A percentile compares a stretch with the other conserved stretches of the same genome.
Conservation (phyloP, 2,797 vertebrate genomes). For the Lithobates sylvaticus region DNA sequence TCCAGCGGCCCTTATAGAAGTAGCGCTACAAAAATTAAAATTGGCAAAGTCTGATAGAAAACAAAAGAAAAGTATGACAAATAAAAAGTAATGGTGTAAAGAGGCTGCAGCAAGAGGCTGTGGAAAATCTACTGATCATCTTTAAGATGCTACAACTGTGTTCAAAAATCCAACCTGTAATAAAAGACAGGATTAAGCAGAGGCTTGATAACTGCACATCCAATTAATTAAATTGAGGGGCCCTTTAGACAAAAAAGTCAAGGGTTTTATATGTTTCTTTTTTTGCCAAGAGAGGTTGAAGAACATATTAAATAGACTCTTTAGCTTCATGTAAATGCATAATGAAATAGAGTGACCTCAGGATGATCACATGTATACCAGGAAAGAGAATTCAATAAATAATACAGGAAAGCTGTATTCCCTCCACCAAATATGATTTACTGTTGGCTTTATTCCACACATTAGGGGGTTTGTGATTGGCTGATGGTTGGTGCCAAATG, state of each 20-base stretch:
- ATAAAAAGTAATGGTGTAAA: too few species aligned
- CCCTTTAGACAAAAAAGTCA: conserved; percentile 53
- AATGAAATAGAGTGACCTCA: conserved; percentile 13
- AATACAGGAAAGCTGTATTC: too few species aligned
- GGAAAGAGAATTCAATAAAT: background rate
- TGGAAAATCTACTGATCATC: conserved; percentile 53
- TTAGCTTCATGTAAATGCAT: background rate
- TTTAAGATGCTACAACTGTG: conserved; percentile 54
- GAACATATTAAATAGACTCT: conserved; percentile 29
- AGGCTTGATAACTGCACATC: conserved; percentile 39
- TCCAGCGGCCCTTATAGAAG: too few species aligned
- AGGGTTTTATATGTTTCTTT: conserved; percentile 40
- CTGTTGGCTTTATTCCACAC: too few species aligned
- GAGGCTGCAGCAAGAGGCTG: too few species aligned
- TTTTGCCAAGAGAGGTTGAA: conserved; percentile 26
- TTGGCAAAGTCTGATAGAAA: too few species aligned
- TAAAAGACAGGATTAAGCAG: conserved; percentile 35
- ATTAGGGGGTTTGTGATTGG: too few species aligned
- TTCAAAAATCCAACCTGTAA: conserved; percentile 51
- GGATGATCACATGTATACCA: background rate
- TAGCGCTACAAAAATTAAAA: too few species aligned
- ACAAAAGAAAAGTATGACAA: too few species aligned
- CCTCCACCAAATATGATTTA: too few species aligned
- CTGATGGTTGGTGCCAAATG: too few species aligned
- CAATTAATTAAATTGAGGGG: conserved; percentile 53